phyloP scores from a whole-genome alignment of 2,797 vertebrate genomes.

The Myotis pilosus region DNA sequence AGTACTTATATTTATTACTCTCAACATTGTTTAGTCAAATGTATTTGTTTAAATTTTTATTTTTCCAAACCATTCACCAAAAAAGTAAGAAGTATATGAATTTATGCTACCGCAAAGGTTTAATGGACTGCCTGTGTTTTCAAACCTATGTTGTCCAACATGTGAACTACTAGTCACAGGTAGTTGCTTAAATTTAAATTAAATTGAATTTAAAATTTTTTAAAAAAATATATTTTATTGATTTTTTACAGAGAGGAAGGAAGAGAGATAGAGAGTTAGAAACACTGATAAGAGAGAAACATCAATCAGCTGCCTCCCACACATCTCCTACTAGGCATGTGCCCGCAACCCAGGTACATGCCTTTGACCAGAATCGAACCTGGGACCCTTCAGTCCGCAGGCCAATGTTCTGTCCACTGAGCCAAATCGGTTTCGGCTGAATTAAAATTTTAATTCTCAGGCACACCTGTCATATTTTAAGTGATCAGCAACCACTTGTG shows the following conservation, averaged over 20 bases:
- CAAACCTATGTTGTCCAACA: background rate
- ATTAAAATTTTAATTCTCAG: background rate
- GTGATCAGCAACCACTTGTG: background rate
- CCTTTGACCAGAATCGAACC: too few species aligned
- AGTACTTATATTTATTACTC: background rate
- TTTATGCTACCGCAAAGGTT: background rate
- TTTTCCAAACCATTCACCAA: background rate
- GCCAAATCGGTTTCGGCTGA: background rate
- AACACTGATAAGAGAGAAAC: too few species aligned
- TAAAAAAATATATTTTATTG: too few species aligned
- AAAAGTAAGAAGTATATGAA: background rate
- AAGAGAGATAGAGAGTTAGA: too few species aligned
- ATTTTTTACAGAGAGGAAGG: too few species aligned
- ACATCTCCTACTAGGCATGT: too few species aligned
- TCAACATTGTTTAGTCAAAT: background rate
- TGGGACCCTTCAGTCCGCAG: too few species aligned
- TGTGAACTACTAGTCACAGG: background rate
- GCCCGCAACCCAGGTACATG: too few species aligned
- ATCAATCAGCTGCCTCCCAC: too few species aligned
- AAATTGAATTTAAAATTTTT: background rate
- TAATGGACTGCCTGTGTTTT: background rate
- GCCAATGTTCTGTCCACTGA: too few species aligned
- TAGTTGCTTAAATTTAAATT: constrained; percentile 10
- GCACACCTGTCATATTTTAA: background rate
- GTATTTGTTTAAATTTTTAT: background rate